phyloP scores from a whole-genome alignment of 2,797 vertebrate species.

The Monodelphis domestica region DNA sequence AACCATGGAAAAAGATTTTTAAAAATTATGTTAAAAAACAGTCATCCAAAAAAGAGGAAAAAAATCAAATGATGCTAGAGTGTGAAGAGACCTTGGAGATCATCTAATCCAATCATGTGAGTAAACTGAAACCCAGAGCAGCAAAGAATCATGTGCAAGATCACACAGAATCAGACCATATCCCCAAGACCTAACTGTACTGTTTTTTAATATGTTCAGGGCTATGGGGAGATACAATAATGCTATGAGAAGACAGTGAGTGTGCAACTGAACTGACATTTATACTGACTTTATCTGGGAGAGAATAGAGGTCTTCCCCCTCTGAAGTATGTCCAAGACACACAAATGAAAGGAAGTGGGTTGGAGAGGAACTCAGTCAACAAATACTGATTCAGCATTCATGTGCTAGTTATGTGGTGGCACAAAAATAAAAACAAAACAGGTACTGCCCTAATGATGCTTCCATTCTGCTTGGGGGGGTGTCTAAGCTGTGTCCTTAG shows the following conservation, averaged over 20 bases:
- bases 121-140: too few species aligned
- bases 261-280: neutral
- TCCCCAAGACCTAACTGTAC: too few species aligned
- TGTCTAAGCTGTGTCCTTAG: neutral
- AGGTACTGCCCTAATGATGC: neutral
- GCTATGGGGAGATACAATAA: too few species aligned
- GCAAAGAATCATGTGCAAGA: too few species aligned
- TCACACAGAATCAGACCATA: too few species aligned
- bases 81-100: too few species aligned
- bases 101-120: too few species aligned
- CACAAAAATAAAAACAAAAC: neutral
- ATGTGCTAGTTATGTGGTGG: neutral
- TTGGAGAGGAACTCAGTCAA: constrained; percentile 5
- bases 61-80: too few species aligned
- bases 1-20: too few species aligned
- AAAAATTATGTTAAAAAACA: too few species aligned
- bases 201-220: too few species aligned
- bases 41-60: too few species aligned
- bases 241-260: constrained; percentile 5
- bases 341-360: constrained; percentile 31
- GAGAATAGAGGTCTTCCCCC: neutral
- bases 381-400: neutral
- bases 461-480: neutral
- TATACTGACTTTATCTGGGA: constrained; percentile 24
- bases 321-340: constrained; percentile 30